Evolutionary conservation across 2,888 invertebrate species (phyloP).

Genomic region (Phalera bucephala): DNA sequence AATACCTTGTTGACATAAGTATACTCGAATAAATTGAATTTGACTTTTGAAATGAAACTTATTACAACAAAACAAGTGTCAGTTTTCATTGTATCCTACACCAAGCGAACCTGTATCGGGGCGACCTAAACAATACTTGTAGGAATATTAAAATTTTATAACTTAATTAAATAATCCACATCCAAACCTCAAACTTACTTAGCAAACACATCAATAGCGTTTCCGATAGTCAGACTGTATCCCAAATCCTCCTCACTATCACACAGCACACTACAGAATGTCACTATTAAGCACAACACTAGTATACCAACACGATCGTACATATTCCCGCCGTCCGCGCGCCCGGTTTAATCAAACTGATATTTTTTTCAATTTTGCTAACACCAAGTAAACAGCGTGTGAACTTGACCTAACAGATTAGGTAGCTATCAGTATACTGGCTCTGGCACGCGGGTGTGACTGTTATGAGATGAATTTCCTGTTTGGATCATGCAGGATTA

Average conservation of each 20-base stretch:
- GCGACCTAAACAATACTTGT: no score
- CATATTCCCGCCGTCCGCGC: constrained; percentile 38
- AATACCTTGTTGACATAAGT: no score
- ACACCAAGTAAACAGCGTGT: constrained; percentile 59
- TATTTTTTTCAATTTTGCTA: constrained; percentile 74
- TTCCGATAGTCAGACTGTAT: constrained; percentile 67
- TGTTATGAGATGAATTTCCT: constrained; percentile 1
- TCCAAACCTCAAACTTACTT: no score
- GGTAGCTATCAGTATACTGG: constrained; percentile 34
- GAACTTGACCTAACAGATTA: constrained; percentile 79
- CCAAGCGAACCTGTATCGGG: no score
- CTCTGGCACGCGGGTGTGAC: neutral
- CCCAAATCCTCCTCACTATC: constrained; percentile 61
- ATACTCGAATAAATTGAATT: no score
- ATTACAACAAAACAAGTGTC: no score
- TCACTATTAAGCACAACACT: constrained; percentile 38
- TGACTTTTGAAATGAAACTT: no score
- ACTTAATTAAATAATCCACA: no score
- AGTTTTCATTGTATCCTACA: no score
- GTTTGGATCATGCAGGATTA: constrained; percentile 6
- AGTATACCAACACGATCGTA: constrained; percentile 41
- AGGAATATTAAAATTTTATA: no score
- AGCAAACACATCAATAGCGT: constrained; percentile 73
- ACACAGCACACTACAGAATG: constrained; percentile 47
- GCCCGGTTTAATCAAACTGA: constrained; percentile 58